Conservation (phyloP, 2,797 vertebrate species). For the Odontamblyopus rebecca region DNA sequence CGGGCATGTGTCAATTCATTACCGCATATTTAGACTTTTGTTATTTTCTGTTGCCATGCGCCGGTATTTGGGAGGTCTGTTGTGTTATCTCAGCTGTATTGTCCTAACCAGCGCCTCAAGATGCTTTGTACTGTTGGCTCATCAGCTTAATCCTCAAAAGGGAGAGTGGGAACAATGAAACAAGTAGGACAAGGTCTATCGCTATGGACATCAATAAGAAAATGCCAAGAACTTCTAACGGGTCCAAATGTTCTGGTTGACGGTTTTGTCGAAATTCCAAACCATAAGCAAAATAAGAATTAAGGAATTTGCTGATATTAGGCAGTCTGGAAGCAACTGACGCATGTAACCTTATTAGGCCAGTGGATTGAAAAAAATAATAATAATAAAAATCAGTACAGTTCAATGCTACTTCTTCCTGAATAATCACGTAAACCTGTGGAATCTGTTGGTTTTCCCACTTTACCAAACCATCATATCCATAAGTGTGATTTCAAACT, state of each 20-base stretch:
- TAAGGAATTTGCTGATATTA: neutral
- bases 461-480: neutral
- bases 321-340: too few species aligned
- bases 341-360: neutral
- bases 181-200: neutral
- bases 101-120: neutral
- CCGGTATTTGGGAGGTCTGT: neutral
- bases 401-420: too few species aligned
- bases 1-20: neutral
- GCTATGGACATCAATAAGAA: neutral
- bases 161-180: neutral
- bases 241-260: neutral
- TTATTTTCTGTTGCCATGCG: constrained; percentile 2
- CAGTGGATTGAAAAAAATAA: too few species aligned
- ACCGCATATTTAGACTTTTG: neutral
- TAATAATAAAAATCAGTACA: too few species aligned
- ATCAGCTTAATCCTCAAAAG: neutral
- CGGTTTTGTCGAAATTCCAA: neutral
- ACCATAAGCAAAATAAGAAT: neutral
- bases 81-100: neutral
- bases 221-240: neutral
- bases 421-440: too few species aligned
- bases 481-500: neutral
- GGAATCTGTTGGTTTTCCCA: too few species aligned
- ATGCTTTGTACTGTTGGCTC: neutral